Evolutionary conservation across 1,140 invertebrate species (phyloP).

Genomic region (Paraescarpia echinospica): DNA sequence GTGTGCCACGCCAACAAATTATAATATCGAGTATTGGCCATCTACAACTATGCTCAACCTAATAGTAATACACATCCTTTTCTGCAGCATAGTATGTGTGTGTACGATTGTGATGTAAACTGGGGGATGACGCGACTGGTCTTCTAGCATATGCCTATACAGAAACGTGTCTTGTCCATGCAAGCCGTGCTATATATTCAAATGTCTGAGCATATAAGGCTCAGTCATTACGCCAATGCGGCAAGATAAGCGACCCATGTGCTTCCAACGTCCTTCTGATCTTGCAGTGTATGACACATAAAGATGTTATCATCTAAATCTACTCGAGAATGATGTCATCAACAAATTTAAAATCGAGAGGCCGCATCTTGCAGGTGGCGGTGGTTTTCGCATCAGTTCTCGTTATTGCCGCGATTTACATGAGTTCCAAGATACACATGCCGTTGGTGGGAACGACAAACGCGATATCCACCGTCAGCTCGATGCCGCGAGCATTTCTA

Average conservation of each 20-base stretch:
- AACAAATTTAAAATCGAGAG: background rate
- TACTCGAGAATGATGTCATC: background rate
- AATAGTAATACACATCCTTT: too few species aligned
- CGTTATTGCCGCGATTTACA: background rate
- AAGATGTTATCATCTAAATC: background rate
- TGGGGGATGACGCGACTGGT: background rate
- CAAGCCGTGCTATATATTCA: background rate
- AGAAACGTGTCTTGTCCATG: background rate
- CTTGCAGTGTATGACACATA: background rate
- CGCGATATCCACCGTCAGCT: background rate
- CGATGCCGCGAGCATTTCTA: background rate
- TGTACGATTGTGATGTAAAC: background rate
- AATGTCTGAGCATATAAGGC: too few species aligned
- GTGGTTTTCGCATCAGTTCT: background rate
- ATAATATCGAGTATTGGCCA: background rate
- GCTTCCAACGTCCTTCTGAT: background rate
- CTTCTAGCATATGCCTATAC: background rate
- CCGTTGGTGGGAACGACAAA: background rate
- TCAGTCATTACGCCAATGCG: background rate
- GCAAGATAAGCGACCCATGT: background rate
- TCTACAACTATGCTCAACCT: too few species aligned
- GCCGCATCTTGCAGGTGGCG: background rate
- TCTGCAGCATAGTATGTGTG: too few species aligned
- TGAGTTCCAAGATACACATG: background rate
- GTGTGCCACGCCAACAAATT: background rate